A percentile compares a stretch with the other conserved stretches of the same genome.
Conservation (phyloP, 2,888 invertebrate genomes). For the Drosophila borealis region DNA sequence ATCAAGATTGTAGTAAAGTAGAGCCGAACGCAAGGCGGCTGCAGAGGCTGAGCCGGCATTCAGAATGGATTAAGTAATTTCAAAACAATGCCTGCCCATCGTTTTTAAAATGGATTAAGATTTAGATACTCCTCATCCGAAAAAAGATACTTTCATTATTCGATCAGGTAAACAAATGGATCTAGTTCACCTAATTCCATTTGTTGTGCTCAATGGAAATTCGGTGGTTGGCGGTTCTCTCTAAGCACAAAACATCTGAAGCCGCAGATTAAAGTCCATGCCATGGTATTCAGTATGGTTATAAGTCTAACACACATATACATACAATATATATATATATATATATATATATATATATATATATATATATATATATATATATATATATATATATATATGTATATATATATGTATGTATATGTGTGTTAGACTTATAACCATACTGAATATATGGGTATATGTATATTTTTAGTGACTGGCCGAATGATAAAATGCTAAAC, state of each 20-base stretch:
- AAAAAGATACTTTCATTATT: conserved; percentile 31
- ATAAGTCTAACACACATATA: no score
- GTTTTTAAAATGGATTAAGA: conserved; percentile 64
- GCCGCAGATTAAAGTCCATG: conserved; percentile 23
- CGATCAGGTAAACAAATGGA: conserved; percentile 42
- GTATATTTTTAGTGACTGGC: no score
- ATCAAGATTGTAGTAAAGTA: conserved; percentile 39
- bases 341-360: no score
- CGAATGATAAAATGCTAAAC: no score
- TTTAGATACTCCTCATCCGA: conserved; percentile 22
- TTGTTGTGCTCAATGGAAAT: conserved; percentile 23
- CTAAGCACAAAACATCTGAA: conserved; percentile 13
- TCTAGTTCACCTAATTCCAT: conserved; percentile 40
- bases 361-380: not conserved
- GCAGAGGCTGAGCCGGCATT: conserved; percentile 13
- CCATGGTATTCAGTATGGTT: not conserved
- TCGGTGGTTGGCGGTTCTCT: conserved; percentile 19
- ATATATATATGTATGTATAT: not conserved
- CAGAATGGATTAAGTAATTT: conserved; percentile 57
- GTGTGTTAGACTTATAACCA: no score
- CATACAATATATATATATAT: not conserved
- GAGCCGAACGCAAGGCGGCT: not conserved
- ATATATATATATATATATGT: not conserved
- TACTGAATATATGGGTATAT: no score
- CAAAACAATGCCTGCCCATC: conserved; percentile 44